Evolutionary conservation across 2,888 invertebrate species (phyloP), one percentile per base, ranked within the genome.

Genomic region (Lasioglossum vierecki): DNA sequence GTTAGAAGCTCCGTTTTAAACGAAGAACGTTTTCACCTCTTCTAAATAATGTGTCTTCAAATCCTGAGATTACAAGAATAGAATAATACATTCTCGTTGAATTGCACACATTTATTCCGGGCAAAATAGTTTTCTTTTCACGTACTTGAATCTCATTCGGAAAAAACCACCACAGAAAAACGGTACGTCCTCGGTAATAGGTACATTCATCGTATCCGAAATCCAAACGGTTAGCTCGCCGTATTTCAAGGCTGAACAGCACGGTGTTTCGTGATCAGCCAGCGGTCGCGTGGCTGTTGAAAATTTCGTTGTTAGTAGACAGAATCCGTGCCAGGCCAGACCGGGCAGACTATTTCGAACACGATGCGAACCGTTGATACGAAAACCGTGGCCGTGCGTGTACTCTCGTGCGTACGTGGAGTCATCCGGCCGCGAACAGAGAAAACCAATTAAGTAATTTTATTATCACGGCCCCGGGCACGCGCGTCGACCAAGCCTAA

Each of bases 271-370:
- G 80, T 80, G 78, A 80, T 78, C 82, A 81, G 80, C 30, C 73
- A 68, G 53, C 53, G 39, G 74, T 83, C 83, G 80, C 86, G 78
- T 79, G 86, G 53, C 53, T 70, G 76, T 78, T 72, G 60, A 87
- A 41, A 87, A 86, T 87, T 87, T 86, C 53, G 76, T 41, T 41
- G 72, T 39, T 26, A 9, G 66, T 9, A 66, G 41, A 86, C 26
- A 15, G 83, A 60, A 70, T 79, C 76, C 66, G 86, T 87, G 87
- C 86, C 87, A 87, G 78, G 72, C 78, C 75, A 81, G 81, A 75
- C 66, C 60, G 63, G 26, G 30, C 46, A 78, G 66, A 72, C 83
- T 87, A 87, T 87, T 87, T 87, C 60, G 13, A 86, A 85, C 76
- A 35, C 63, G 13, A 72, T 76, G 41, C 68, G 8, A 66, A 26